Percentiles rank a stretch among this genome's conserved stretches.
phyloP scores from a whole-genome alignment of 2,888 invertebrate species.

The Cheilosia urbana region DNA sequence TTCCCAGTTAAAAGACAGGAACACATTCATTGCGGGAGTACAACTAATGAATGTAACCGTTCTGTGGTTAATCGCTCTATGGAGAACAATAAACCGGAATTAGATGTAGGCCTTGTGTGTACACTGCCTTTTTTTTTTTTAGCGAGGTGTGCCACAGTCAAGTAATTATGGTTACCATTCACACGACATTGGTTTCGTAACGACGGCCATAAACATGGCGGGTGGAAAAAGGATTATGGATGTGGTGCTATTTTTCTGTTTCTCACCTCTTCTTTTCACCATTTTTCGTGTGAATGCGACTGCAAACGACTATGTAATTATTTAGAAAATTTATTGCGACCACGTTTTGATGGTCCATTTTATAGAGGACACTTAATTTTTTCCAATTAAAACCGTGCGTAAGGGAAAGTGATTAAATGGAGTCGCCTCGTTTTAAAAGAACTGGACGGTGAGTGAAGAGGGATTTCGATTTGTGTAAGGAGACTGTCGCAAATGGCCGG shows the following conservation, averaged over 20 bases:
- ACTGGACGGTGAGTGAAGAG: background rate
- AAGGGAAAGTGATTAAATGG: constrained; percentile 9
- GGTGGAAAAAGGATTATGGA: constrained; percentile 23
- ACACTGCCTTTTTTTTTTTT: background rate
- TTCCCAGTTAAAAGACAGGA: too few relatives aligned
- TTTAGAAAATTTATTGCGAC: constrained; percentile 37
- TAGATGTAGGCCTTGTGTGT: constrained; percentile 47
- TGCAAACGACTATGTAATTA: constrained; percentile 16
- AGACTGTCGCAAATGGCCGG: too few relatives aligned
- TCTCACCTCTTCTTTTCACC: background rate
- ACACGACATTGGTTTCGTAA: constrained; percentile 16
- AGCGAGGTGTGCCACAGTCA: constrained; percentile 19
- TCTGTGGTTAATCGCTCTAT: constrained; percentile 48
- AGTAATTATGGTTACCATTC: constrained; percentile 18
- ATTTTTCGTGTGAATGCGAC: background rate
- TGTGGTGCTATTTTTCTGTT: background rate
- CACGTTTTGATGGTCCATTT: constrained; percentile 22
- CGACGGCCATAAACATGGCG: constrained; percentile 16
- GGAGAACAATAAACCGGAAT: constrained; percentile 59
- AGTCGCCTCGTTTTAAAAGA: background rate
- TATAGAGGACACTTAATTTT: constrained; percentile 41
- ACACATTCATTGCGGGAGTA: too few relatives aligned
- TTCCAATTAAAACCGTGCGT: constrained; percentile 5
- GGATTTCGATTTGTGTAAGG: background rate
- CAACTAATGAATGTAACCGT: constrained; percentile 56